A percentile compares a stretch with the other conserved stretches of the same genome.
Evolutionary conservation across 2,797 vertebrate species (phyloP).

Genomic region (Poecilia picta): DNA sequence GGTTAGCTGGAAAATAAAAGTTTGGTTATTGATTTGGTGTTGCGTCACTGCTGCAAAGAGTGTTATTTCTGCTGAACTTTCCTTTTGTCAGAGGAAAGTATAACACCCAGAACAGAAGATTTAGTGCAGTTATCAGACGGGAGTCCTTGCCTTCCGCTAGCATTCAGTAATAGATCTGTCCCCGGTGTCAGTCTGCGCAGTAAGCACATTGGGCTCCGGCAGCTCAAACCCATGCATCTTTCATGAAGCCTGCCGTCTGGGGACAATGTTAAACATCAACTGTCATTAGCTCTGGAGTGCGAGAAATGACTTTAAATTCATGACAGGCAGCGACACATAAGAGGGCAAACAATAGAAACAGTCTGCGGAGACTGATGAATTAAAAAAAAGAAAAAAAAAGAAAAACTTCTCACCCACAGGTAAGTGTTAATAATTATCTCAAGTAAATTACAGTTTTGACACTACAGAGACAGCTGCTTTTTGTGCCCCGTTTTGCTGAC

Average conservation of each 20-base stretch:
- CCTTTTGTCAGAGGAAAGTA: constrained; percentile 10
- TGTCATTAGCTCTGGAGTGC: constrained; percentile 66
- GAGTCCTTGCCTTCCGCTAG: constrained; percentile 44
- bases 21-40: neutral
- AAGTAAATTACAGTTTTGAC: constrained; percentile 42
- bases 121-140: constrained; percentile 50
- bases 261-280: constrained; percentile 73
- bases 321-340: constrained; percentile 56
- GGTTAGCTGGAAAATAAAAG: neutral
- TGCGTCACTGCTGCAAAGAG: neutral
- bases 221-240: constrained; percentile 71
- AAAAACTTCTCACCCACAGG: constrained; percentile 27
- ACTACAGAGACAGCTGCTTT: constrained; percentile 27
- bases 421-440: constrained; percentile 39
- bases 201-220: constrained; percentile 63
- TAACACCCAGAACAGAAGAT: constrained; percentile 26
- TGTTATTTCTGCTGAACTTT: constrained; percentile 21
- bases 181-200: constrained; percentile 58
- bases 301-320: constrained; percentile 67
- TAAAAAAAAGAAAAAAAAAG: neutral
- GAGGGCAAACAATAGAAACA: constrained; percentile 46
- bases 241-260: constrained; percentile 70
- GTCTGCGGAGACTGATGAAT: constrained; percentile 18
- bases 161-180: constrained; percentile 62
- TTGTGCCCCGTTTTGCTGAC: constrained; percentile 24